Evolutionary conservation across 2,888 invertebrate genomes (phyloP).

Genomic region (Diarsia brunnea): DNA sequence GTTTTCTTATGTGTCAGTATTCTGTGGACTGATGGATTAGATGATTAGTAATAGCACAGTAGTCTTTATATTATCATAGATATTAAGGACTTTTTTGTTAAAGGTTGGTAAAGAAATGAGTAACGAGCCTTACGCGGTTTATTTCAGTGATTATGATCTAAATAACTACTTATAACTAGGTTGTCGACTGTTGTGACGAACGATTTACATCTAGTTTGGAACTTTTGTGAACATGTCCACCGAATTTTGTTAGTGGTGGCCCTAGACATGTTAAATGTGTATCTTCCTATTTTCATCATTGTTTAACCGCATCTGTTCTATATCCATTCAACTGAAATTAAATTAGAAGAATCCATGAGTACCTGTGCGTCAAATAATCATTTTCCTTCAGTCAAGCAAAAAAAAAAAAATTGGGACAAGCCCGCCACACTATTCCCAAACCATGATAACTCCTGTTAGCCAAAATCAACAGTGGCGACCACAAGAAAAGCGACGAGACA

Average conservation of each 20-base stretch:
- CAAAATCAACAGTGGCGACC: too few species aligned
- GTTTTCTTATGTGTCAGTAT: conserved; percentile 44
- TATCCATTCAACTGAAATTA: conserved; percentile 7
- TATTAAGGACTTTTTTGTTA: not conserved
- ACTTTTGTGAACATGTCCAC: conserved; percentile 8
- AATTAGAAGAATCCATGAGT: not conserved
- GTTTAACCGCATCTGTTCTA: conserved; percentile 1
- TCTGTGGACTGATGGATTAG: conserved; percentile 38
- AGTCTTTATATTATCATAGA: not conserved
- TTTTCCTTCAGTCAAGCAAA: too few species aligned
- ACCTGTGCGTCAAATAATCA: too few species aligned
- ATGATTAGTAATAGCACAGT: not conserved
- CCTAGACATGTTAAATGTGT: conserved; percentile 1
- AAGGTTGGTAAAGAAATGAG: not conserved
- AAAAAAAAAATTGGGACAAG: too few species aligned
- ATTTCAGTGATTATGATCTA: conserved; percentile 60
- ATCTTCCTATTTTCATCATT: conserved; percentile 13
- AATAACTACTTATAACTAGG: conserved; percentile 53
- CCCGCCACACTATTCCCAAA: too few species aligned
- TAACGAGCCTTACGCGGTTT: not conserved
- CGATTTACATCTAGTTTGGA: conserved; percentile 11
- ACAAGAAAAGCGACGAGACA: too few species aligned
- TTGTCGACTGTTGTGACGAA: conserved; percentile 4
- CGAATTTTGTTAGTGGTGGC: not conserved
- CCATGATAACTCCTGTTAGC: too few species aligned